A percentile compares a stretch with the other conserved stretches of the same genome.
These are phyloP conservation scores for Euborellia annulipes DNA, from an alignment of 1,140 invertebrate genomes.

Conservation along the genomic window DNA sequence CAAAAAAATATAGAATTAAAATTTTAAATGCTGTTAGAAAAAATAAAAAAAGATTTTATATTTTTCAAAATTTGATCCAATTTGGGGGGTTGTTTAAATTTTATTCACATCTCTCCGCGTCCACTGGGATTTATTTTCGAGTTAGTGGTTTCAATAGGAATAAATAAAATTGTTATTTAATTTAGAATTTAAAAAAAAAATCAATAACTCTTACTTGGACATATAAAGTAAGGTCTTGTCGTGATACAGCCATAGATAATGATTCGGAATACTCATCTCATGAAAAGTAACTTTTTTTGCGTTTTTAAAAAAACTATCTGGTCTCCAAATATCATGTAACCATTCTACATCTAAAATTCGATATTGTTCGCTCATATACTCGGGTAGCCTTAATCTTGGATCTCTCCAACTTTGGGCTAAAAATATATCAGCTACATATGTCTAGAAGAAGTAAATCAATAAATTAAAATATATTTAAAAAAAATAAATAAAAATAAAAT, in stretches of 20 bases:
- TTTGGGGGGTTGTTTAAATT: no score
- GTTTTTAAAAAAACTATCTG: conserved; percentile 86
- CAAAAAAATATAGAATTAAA: no score
- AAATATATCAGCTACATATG: conserved; percentile 83
- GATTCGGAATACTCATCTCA: conserved; percentile 88
- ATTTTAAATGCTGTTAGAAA: no score
- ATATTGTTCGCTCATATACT: conserved; percentile 86
- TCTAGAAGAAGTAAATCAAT: conserved; percentile 36
- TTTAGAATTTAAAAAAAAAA: no score
- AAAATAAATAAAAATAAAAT: conserved; percentile 6
- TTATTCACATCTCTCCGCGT: no score
- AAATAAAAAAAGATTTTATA: no score
- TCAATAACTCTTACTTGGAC: conserved; percentile 81
- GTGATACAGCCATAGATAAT: conserved; percentile 81
- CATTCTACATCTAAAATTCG: conserved; percentile 77
- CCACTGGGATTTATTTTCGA: no score
- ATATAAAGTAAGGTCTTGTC: conserved; percentile 81
- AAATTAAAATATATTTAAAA: neutral
- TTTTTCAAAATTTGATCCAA: no score
- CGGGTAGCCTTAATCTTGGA: conserved; percentile 63
- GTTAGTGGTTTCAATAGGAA: no score
- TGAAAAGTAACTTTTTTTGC: conserved; percentile 86
- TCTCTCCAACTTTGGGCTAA: conserved; percentile 83
- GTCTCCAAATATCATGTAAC: conserved; percentile 80
- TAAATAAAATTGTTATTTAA: no score